Evolutionary conservation across 2,797 vertebrate genomes (phyloP), one percentile per base, ranked within the genome.

Genomic region (Argyrosomus regius): DNA sequence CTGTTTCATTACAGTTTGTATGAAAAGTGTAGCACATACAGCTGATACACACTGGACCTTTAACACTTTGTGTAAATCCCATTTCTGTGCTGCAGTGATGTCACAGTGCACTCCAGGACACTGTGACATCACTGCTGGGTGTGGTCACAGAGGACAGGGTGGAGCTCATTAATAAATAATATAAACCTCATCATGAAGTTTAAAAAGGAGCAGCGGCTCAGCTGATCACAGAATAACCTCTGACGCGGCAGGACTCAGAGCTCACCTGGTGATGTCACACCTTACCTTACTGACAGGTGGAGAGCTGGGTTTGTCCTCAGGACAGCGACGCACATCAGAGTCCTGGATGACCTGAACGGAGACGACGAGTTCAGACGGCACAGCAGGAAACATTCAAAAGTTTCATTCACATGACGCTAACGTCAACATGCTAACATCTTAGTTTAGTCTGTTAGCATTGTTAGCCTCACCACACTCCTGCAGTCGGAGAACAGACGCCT

Each of bases 401-500:
- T 35, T 35, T 35, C 35, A 35, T 8, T 8, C 2, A 35, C 7
- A 1, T 2, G 35, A 35, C 2, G 8, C 35, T 39, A 39, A 39
- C 35, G 2, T 9, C 35, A 9, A 43, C 5, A 48, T 48, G 46
- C 20, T 50, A 50, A 50, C 49, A n/a, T n/a, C 31, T 18, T 41
- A 60, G 41, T 13, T 24, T 61, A 61, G 59, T 22, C 35, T 24
- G 41, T 17, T 60, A 43, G 58, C 13, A 35, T 35, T 35, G 35
- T 35, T 8, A 9, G 35, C 35, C 95, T 94, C 76, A 96, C 95
- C 94, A 96, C 93, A 79, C 68, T 89, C 57, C 92, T 83, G 78
- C 95, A 96, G 82, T 95, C 94, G 22, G 80, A 22, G 69, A 92
- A 95, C 43, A 96, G 89, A 6, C 87, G 80, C 57, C 76, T 91